Conservation (phyloP, 2,888 invertebrate species). For the Apamea anceps region DNA sequence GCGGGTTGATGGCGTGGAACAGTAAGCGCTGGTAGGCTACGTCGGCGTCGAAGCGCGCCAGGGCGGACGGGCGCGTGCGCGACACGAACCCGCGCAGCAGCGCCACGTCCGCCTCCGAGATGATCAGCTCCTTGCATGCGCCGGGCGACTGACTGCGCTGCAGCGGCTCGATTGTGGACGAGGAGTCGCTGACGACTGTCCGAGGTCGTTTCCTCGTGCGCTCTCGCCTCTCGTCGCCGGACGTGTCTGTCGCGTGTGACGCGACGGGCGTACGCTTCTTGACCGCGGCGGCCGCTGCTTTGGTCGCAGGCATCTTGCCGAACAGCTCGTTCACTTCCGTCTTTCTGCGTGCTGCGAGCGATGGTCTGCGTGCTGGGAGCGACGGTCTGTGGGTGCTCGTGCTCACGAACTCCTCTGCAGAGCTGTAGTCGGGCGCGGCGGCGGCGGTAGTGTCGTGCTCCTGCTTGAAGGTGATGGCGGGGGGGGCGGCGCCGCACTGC, state of each 20-base stretch:
- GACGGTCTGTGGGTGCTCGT: neutral
- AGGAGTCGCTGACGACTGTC: neutral
- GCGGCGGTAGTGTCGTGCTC: neutral
- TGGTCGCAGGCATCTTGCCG: neutral
- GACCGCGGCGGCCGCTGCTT: neutral
- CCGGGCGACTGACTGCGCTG: neutral
- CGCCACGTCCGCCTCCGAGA: conserved; percentile 70
- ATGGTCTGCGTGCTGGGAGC: neutral
- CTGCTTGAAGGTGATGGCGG: neutral
- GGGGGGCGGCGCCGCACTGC: conserved; percentile 17
- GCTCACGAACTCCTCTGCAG: conserved; percentile 23
- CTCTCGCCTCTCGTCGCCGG: neutral
- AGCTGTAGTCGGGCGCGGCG: conserved; percentile 8
- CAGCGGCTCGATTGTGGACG: conserved; percentile 1
- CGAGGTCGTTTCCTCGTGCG: neutral
- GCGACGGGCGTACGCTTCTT: too few relatives aligned
- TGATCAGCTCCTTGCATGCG: conserved; percentile 70
- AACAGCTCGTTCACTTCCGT: conserved; percentile 3
- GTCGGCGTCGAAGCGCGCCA: conserved; percentile 71
- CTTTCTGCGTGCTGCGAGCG: neutral
- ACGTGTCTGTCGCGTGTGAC: too few relatives aligned
- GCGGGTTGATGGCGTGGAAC: conserved; percentile 78
- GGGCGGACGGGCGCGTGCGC: conserved; percentile 66
- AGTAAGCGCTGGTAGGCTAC: conserved; percentile 68
- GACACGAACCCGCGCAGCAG: conserved; percentile 69